Base-by-base conservation (phyloP, 2,888 invertebrate species). In the Agriopis marginaria region DNA sequence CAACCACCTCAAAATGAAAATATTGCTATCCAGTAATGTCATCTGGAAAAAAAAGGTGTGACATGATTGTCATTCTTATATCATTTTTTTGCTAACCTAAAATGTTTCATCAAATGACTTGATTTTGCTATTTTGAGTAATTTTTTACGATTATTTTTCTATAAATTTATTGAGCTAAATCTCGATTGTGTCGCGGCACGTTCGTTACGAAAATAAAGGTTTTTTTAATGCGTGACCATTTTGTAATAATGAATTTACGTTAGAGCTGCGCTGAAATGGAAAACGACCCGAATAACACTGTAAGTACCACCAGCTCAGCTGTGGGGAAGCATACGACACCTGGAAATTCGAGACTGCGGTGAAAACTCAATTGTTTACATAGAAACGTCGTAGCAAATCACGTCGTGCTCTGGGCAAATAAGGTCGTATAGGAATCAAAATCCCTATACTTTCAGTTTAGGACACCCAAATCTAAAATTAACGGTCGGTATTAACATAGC, bases 91-190 rank as follows among this genome's bases (percentile, higher is more conserved):
- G 93, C 92, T 94, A 93, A 94, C 94, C 93, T 93, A 94, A 94
- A 94, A 94, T 94, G 94, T 93, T 93, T 93, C 90, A 90, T 92
- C 93, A 92, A 93, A 93, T 92, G 92, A 91, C 92, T 92, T 94
- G 90, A 94, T 91, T 90, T 87, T 90, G 86, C 82, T 89, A 85
- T 90, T 92, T 76, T 89, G 88, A 86, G 85, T 86, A 84, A 88
- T 91, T 92, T 92, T 92, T 92, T 91, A 91, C 89, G 82, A 79
- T 89, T 90, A 89, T 90, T 93, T 93, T 93, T 91, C 89, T 91
- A 89, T 81, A 91, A 90, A 91, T 89, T 92, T 88, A 87, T 86
- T 86, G 78, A 88, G 84, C 87, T 86, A 94, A 94, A 94, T 94
- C 92, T 89, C 90, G 89, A 87, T 91, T 91, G 93, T 93, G 90